Evolutionary conservation across 2,113 vertebrate species (phyloP).

Genomic region (Gallinago undulata): DNA sequence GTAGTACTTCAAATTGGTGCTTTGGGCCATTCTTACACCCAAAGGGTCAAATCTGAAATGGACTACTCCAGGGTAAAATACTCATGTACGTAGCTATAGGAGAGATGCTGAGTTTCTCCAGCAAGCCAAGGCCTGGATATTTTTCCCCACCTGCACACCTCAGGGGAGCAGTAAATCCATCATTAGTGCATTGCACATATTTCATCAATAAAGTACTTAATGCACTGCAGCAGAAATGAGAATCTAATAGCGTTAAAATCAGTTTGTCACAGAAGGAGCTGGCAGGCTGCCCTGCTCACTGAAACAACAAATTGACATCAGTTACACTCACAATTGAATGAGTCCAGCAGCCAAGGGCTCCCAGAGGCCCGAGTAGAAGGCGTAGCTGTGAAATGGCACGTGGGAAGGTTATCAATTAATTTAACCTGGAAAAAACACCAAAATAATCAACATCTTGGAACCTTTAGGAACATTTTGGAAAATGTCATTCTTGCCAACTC

Average conservation of each 20-base stretch:
- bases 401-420: background rate
- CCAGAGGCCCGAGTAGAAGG: background rate
- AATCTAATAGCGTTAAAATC: constrained; percentile 4
- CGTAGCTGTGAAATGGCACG: background rate
- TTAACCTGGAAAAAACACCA: background rate
- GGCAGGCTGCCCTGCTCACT: constrained; percentile 31
- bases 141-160: background rate
- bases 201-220: constrained; percentile 26
- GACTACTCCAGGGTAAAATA: background rate
- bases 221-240: background rate
- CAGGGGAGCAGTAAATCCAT: constrained; percentile 11
- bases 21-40: background rate
- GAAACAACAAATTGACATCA: constrained; percentile 20
- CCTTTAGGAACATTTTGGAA: background rate
- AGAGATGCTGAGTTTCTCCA: background rate
- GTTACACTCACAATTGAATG: background rate
- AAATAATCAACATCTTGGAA: background rate
- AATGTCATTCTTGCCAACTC: background rate
- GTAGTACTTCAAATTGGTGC: background rate
- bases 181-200: background rate
- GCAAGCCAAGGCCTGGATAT: background rate
- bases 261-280: constrained; percentile 40
- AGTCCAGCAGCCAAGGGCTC: background rate
- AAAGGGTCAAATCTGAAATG: background rate
- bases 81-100: background rate